Percentiles rank a stretch among this genome's conserved stretches.
These are phyloP conservation scores for Neostethus bicornis DNA, from an alignment of 2,797 vertebrate genomes.

Conservation along the genomic window DNA sequence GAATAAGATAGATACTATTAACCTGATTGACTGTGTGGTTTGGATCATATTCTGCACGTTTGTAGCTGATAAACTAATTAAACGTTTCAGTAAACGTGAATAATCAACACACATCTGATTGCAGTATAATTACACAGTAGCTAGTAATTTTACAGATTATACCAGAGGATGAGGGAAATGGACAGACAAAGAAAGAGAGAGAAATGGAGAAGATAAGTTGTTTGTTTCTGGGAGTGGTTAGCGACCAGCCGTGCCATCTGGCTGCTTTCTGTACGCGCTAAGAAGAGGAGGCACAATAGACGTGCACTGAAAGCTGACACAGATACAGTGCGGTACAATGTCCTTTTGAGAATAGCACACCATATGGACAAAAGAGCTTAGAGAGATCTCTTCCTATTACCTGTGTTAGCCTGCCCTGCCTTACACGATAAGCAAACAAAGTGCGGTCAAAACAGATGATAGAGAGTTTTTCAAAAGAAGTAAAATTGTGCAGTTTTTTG, in stretches of 20 bases:
- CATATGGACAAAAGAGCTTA: slow-evolving; percentile 60
- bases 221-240: slow-evolving; percentile 68
- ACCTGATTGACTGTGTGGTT: slow-evolving; percentile 9
- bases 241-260: slow-evolving; percentile 67
- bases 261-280: slow-evolving; percentile 36
- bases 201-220: slow-evolving; percentile 56
- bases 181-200: slow-evolving; percentile 24
- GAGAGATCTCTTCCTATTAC: slow-evolving; percentile 48
- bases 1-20: slow-evolving; percentile 1
- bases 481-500: too few species aligned
- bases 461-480: slow-evolving; percentile 7
- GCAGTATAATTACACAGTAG: slow-evolving; percentile 29
- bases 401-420: slow-evolving; percentile 33
- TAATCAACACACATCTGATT: slow-evolving; percentile 6
- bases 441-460: slow-evolving; percentile 10
- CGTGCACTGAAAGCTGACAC: slow-evolving; percentile 35
- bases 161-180: slow-evolving; percentile 49
- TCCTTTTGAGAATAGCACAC: slow-evolving; percentile 46
- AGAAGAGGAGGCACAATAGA: slow-evolving; percentile 52
- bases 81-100: neutral
- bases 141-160: slow-evolving; percentile 52
- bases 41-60: neutral
- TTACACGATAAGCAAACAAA: slow-evolving; percentile 16
- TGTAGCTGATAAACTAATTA: neutral
- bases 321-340: slow-evolving; percentile 49